Evolutionary conservation across 92 coral and sea anemone genomes (phyloP).

Genomic region (Epizoanthus ramosus): DNA sequence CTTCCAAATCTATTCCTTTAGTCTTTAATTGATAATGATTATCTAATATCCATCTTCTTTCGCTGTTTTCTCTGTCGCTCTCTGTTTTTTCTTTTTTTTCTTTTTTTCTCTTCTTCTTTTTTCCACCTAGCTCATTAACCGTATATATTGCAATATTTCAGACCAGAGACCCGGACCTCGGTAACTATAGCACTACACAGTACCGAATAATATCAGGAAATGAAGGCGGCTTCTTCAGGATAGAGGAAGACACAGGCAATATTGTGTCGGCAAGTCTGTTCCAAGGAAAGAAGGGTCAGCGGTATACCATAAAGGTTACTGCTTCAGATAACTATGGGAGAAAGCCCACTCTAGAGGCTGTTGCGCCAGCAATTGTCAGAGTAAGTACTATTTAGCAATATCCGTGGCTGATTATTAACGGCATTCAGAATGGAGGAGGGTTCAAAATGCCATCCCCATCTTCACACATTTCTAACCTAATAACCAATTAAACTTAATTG

Average conservation of each 20-base stretch:
- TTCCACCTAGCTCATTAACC: neutral
- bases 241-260: conserved; percentile 69
- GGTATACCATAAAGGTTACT: conserved; percentile 69
- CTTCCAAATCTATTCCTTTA: too few relatives aligned
- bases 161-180: conserved; percentile 89
- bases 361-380: conserved; percentile 67
- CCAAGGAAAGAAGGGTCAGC: conserved; percentile 82
- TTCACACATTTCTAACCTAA: neutral
- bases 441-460: neutral
- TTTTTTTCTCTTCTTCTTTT: too few relatives aligned
- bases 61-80: neutral
- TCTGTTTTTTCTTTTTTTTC: neutral
- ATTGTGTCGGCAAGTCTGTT: conserved; percentile 82
- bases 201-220: conserved; percentile 88
- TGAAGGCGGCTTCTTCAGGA: conserved; percentile 77
- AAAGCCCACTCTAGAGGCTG: conserved; percentile 69
- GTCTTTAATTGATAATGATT: too few relatives aligned
- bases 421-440: too few relatives aligned
- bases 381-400: conserved; percentile 42
- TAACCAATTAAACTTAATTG: too few relatives aligned
- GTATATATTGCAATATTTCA: neutral
- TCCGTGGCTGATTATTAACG: neutral
- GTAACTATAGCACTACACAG: conserved; percentile 73
- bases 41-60: too few relatives aligned
- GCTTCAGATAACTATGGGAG: conserved; percentile 87